Conservation (phyloP, 2,797 vertebrate genomes). For the Sebastes cheni region DNA sequence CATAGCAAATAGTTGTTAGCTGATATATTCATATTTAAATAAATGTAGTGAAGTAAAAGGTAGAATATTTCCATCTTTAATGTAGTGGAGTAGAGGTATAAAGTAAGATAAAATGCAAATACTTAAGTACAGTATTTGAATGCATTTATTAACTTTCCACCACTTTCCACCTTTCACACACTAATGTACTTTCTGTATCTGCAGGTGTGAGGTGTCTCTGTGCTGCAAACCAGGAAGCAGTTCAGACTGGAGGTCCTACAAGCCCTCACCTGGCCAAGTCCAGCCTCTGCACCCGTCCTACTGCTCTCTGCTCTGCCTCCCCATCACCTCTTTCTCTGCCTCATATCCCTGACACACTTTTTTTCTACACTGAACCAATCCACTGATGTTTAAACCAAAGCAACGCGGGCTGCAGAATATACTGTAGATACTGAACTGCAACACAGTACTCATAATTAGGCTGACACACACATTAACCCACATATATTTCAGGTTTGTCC, state of each 20-base stretch:
- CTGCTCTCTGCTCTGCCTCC: constrained; percentile 94
- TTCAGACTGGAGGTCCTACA: constrained; percentile 75
- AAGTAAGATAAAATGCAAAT: neutral
- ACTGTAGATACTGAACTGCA: too few species aligned
- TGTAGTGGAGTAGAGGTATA: neutral
- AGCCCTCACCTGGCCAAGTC: constrained; percentile 54
- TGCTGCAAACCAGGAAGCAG: constrained; percentile 90
- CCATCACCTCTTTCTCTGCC: constrained; percentile 91
- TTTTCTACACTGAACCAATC: neutral
- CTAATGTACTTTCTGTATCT: neutral
- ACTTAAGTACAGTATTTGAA: neutral
- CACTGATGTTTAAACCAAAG: neutral
- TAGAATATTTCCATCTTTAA: neutral
- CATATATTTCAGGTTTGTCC: neutral
- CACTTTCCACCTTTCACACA: too few species aligned
- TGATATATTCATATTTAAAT: neutral
- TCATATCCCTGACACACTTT: constrained; percentile 76
- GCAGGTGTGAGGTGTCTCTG: constrained; percentile 92
- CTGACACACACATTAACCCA: too few species aligned
- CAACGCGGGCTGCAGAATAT: too few species aligned
- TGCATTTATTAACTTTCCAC: neutral
- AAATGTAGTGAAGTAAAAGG: neutral
- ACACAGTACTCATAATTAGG: too few species aligned
- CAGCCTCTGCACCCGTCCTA: constrained; percentile 81
- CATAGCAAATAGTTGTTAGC: too few species aligned